Base-by-base conservation (phyloP, 2,113 vertebrate genomes). In the Hepsetus odoe region DNA sequence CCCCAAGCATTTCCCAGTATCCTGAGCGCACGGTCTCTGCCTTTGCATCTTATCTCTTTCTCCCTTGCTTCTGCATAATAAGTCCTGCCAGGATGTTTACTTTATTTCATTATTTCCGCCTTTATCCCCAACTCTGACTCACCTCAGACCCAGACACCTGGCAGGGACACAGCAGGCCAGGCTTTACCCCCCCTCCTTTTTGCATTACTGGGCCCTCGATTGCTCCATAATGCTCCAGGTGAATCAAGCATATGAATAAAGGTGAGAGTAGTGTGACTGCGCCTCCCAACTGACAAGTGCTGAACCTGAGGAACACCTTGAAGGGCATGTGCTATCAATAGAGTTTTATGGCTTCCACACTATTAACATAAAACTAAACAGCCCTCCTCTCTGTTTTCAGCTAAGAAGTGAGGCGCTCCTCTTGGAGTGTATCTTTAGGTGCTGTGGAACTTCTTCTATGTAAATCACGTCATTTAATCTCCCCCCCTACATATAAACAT, bases 211-310 rank as follows among this genome's bases (percentile, higher is more conserved):
- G 86, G 81, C 88, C 87, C 88, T 86, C 84, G 71, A 56, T 82
- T 91, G 92, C 90, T 92, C 79, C 83, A 87, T 87, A 92, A 95
- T 95, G 94, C 95, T 94, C 92, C 91, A 91, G 95, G 93, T 95
- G n/a, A 94, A 92, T 96, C 95, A 96, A 96, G 96, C 96, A 95
- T 96, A 95, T 95, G 95, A 95, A 96, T 92, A 96, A 97, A 96
- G 96, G 88, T 90, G 91, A 96, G 94, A 22, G 93, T 94, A 90
- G 96, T 96, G 98, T 94, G 95, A 95, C 93, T 94, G n/a, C 94
- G 61, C 77, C 91, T 90, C 94, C 84, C 88, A 91, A 94, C 93
- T n/a, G 97, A 98, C n/a, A n/a, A 96, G 86, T 96, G 96, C 95
- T 98, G 97, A 98, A 97, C 94, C 96, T 94, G 94, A 95, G 93